Evolutionary conservation across 1,140 invertebrate genomes (phyloP).

Genomic region (Drosophila pachea): DNA sequence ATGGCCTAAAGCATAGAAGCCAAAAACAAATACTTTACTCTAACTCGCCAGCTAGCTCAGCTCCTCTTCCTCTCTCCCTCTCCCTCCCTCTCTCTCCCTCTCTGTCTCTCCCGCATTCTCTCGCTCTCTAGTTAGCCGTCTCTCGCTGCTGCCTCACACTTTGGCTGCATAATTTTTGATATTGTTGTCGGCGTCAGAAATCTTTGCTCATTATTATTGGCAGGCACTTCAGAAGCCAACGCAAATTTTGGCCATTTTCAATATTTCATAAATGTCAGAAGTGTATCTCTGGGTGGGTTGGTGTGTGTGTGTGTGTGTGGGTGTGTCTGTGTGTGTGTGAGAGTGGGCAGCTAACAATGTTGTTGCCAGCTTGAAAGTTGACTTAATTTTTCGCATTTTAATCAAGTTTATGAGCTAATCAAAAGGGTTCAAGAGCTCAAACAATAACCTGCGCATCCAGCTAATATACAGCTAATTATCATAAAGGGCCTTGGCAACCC

Average conservation of each 20-base stretch:
- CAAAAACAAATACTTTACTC: slow-evolving; percentile 54
- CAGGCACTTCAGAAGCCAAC: slow-evolving; percentile 44
- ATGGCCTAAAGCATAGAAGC: slow-evolving; percentile 42
- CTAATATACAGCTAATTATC: slow-evolving; percentile 30
- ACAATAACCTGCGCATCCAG: slow-evolving; percentile 24
- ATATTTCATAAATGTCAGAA: slow-evolving; percentile 25
- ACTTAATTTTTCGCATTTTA: slow-evolving; percentile 19
- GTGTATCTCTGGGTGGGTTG: neutral
- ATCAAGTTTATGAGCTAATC: slow-evolving; percentile 27
- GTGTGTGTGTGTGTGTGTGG: neutral
- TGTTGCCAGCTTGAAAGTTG: slow-evolving; percentile 9
- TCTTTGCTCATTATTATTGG: slow-evolving; percentile 72
- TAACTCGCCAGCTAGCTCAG: slow-evolving; percentile 29
- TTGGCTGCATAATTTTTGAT: slow-evolving; percentile 57
- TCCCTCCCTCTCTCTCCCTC: slow-evolving; percentile 16
- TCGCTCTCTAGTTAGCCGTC: slow-evolving; percentile 1
- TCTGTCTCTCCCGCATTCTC: slow-evolving; percentile 18
- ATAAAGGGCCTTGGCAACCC: slow-evolving; percentile 22
- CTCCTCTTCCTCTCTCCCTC: slow-evolving; percentile 21
- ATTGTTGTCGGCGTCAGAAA: slow-evolving; percentile 64
- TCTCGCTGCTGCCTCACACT: neutral
- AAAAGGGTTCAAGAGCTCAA: slow-evolving; percentile 24
- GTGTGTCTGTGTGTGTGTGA: neutral
- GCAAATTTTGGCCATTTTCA: slow-evolving; percentile 24
- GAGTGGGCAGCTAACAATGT: slow-evolving; percentile 6